Evolutionary conservation across 2,113 vertebrate genomes (phyloP).

Genomic region (Vidua chalybeata): DNA sequence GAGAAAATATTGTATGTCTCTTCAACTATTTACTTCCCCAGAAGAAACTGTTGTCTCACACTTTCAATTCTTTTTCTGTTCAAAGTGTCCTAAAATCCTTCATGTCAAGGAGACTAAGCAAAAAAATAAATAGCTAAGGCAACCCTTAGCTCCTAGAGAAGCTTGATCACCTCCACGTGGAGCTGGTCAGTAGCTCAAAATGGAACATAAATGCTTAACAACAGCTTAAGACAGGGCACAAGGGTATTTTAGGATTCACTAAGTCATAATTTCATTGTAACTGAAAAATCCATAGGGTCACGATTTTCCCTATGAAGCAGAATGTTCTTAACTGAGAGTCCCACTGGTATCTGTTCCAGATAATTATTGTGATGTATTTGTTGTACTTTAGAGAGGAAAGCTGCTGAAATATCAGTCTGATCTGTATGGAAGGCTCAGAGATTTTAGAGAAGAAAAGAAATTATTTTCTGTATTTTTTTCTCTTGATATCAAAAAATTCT

Average conservation of each 20-base stretch:
- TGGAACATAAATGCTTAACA: not conserved
- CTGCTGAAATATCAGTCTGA: not conserved
- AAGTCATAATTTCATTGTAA: not conserved
- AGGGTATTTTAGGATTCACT: not conserved
- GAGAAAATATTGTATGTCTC: not conserved
- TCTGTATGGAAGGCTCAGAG: not conserved
- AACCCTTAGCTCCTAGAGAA: not conserved
- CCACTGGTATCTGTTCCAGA: not conserved
- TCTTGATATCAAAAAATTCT: not conserved
- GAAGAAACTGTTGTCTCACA: not conserved
- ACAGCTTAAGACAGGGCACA: not conserved
- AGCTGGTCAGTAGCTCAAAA: not conserved
- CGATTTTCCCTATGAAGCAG: not conserved
- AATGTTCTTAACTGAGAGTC: not conserved
- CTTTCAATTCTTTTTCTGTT: not conserved
- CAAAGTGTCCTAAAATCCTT: not conserved
- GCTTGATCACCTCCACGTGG: not conserved
- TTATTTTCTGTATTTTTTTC: not conserved
- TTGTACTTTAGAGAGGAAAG: not conserved
- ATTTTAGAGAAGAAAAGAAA: not conserved
- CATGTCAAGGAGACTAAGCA: not conserved
- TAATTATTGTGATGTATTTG: not conserved
- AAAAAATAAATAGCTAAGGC: not conserved
- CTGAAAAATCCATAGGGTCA: not conserved
- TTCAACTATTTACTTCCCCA: not conserved